Evolutionary conservation across 2,888 invertebrate species (phyloP).

Genomic region (Odontocolon sp.): DNA sequence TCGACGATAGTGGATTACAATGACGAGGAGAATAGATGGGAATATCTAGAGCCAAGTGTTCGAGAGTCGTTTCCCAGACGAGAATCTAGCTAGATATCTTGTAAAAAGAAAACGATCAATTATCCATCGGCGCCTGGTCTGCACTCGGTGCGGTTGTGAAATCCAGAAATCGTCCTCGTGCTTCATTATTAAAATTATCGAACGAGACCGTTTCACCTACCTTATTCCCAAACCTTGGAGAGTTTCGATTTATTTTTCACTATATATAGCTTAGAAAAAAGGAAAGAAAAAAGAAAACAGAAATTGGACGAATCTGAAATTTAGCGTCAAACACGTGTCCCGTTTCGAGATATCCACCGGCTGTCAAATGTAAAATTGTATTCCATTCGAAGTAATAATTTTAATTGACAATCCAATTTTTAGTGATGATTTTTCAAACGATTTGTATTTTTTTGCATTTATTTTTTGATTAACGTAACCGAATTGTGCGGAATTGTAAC

Average conservation of each 20-base stretch:
- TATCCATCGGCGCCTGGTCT: constrained; percentile 32
- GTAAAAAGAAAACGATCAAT: constrained; percentile 18
- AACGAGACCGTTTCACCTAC: background rate
- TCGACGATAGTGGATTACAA: background rate
- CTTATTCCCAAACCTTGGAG: constrained; percentile 13
- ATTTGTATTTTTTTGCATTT: too few relatives aligned
- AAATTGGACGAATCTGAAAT: too few relatives aligned
- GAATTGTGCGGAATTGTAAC: too few relatives aligned
- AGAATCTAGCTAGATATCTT: background rate
- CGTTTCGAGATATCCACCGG: background rate
- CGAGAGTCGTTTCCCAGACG: background rate
- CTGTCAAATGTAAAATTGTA: too few relatives aligned
- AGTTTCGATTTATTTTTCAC: background rate
- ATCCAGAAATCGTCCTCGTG: constrained; percentile 1
- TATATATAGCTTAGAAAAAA: too few relatives aligned
- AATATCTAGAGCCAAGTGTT: constrained; percentile 3
- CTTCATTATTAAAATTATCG: constrained; percentile 34
- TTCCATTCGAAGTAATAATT: too few relatives aligned
- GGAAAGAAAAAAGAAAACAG: too few relatives aligned
- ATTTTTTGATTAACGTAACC: too few relatives aligned
- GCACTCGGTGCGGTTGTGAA: constrained; percentile 10
- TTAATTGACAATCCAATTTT: too few relatives aligned
- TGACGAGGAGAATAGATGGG: background rate
- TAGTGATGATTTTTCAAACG: too few relatives aligned
- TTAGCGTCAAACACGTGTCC: background rate